Evolutionary conservation across 2,888 invertebrate genomes (phyloP).

Genomic region (Nymphalis urticae): DNA sequence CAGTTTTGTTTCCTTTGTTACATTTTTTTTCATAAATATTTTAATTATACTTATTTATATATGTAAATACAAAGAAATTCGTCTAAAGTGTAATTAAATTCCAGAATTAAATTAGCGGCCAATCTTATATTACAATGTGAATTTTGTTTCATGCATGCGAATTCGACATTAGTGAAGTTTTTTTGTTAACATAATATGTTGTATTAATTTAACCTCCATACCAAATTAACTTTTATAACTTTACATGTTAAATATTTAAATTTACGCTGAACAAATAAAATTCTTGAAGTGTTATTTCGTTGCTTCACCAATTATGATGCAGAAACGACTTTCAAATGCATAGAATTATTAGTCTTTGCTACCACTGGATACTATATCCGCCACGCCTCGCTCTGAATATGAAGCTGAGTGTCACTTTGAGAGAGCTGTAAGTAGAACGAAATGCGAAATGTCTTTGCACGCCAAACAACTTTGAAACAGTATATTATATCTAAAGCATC

Average conservation of each 20-base stretch:
- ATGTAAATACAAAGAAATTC: too few relatives aligned
- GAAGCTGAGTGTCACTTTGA: background rate
- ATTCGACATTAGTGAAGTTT: conserved; percentile 4
- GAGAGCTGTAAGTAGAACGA: background rate
- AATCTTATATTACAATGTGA: background rate
- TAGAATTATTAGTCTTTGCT: conserved; percentile 18
- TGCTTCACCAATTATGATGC: background rate
- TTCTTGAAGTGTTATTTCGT: background rate
- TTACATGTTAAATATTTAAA: background rate
- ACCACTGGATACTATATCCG: background rate
- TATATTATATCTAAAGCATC: background rate
- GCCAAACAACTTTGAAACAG: background rate
- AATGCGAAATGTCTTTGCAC: background rate
- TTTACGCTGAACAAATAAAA: background rate
- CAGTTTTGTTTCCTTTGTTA: background rate
- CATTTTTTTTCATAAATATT: too few relatives aligned
- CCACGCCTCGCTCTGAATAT: background rate
- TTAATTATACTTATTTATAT: too few relatives aligned
- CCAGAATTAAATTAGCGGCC: background rate
- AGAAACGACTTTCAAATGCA: conserved; percentile 60
- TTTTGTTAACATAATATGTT: background rate
- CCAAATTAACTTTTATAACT: background rate
- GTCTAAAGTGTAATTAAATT: background rate
- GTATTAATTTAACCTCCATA: background rate
- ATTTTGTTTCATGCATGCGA: background rate